Evolutionary conservation across 64 coral and sea anemone species (phyloP).

Genomic region (Montipora sp.): DNA sequence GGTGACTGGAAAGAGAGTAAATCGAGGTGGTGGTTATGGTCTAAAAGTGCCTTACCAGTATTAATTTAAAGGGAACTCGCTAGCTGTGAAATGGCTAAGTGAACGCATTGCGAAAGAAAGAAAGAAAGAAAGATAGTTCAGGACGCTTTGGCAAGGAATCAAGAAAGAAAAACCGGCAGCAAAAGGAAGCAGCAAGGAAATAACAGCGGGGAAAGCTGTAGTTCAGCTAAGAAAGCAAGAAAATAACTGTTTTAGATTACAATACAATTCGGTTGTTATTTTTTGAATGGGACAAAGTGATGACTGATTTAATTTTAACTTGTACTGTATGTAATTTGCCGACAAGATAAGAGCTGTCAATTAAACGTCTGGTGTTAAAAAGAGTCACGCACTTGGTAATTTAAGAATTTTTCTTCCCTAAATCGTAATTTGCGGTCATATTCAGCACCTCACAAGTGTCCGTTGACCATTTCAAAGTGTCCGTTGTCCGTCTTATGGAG

Average conservation of each 20-base stretch:
- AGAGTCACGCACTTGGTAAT: neutral
- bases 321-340: slow-evolving; percentile 34
- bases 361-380: slow-evolving; percentile 53
- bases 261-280: slow-evolving; percentile 36
- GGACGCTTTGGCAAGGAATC: slow-evolving; percentile 36
- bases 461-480: too few relatives aligned
- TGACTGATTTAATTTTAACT: slow-evolving; percentile 62
- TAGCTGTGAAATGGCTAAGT: slow-evolving; percentile 45
- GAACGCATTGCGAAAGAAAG: slow-evolving; percentile 40
- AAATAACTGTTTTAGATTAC: slow-evolving; percentile 40
- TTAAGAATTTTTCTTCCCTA: too few relatives aligned
- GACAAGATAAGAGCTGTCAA: slow-evolving; percentile 52
- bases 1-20: slow-evolving; percentile 19
- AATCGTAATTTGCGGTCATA: neutral
- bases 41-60: slow-evolving; percentile 16
- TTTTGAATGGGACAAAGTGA: slow-evolving; percentile 1
- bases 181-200: slow-evolving; percentile 33
- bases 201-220: slow-evolving; percentile 50
- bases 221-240: slow-evolving; percentile 34
- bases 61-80: slow-evolving; percentile 40
- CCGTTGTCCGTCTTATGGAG: slow-evolving; percentile 8
- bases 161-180: slow-evolving; percentile 34
- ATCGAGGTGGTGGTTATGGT: slow-evolving; percentile 38
- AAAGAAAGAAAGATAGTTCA: slow-evolving; percentile 48
- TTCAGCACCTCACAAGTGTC: slow-evolving; percentile 2